Evolutionary conservation across 2,113 vertebrate genomes (phyloP), one percentile per base, ranked within the genome.

Genomic region (Sterna hirundo): DNA sequence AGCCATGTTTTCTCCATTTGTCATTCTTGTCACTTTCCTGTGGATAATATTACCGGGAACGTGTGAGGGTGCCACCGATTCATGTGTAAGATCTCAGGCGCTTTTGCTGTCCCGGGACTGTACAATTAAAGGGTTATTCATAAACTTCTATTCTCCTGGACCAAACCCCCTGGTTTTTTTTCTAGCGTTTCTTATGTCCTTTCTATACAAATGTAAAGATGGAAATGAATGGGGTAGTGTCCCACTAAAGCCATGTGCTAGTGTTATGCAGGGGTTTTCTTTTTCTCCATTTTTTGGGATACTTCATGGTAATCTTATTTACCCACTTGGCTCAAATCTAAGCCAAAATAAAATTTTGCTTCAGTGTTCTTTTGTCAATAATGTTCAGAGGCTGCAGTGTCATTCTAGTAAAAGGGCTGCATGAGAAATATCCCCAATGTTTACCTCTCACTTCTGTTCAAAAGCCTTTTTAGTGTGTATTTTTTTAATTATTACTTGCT

Each of bases 1-100:
- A 32, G 17, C 32, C 2, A 0, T 40, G 25, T 40, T 70, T 86
- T 75, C 27, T 64, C 25, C 1, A 0, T 32, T 64, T 64, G 36
- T 22, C 16, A 22, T 51, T 64, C 11, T 62, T 90, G 42, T 32
- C 23, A 5, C 20, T 80, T 80, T 25, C 15, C 22, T 38, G 6
- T 76, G 58, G 38, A 5, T 55, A 46, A 10, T 40, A 11, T 36
- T 44, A 17, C 21, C 0, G 0, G 36, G 34, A 23, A 13, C 5
- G 8, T 68, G 51, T 32, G 18, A n/a, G 34, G n/a, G 9, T 61
- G 32, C 29, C 30, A 21, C 46, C 1, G 1, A 32, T 34, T 71
- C 32, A 23, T 40, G 23, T 44, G 21, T 83, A 68, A 51, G 55
- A 44, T 49, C 71, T 72, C 26, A 34, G 40, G 26, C 47, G 16